Percentiles rank a stretch among this genome's conserved stretches.
Evolutionary conservation across 2,888 invertebrate genomes (phyloP).

Genomic region (Invenusta paracnida): DNA sequence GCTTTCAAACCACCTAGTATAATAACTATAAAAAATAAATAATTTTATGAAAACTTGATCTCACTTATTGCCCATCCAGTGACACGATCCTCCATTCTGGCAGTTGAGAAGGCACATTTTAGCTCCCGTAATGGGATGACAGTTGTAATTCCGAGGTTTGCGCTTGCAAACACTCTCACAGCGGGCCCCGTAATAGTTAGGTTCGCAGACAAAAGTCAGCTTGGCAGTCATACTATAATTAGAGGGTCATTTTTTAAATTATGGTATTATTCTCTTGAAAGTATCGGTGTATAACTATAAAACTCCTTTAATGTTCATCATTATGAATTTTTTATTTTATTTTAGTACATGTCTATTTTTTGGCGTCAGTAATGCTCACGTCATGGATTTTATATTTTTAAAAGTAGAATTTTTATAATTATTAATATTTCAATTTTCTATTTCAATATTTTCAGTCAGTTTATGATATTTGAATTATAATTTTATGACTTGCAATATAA

Average conservation of each 20-base stretch:
- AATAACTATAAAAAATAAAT: too few relatives aligned
- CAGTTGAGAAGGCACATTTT: constrained; percentile 10
- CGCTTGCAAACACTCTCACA: neutral
- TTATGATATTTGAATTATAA: too few relatives aligned
- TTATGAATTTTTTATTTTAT: neutral
- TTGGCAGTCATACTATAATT: neutral
- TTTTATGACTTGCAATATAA: too few relatives aligned
- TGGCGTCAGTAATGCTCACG: too few relatives aligned
- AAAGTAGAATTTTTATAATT: too few relatives aligned
- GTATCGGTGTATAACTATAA: neutral
- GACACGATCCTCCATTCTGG: neutral
- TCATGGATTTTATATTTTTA: too few relatives aligned
- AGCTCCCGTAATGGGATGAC: neutral
- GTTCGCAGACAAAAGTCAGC: neutral
- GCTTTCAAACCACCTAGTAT: too few relatives aligned
- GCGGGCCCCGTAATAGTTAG: neutral
- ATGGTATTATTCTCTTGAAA: neutral
- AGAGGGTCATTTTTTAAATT: neutral
- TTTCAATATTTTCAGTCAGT: too few relatives aligned
- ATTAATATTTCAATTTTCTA: too few relatives aligned
- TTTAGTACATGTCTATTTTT: too few relatives aligned
- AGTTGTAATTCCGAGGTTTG: neutral
- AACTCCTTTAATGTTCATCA: neutral
- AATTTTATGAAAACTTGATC: too few relatives aligned
- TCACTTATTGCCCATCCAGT: too few relatives aligned